Evolutionary conservation across 2,888 invertebrate species (phyloP).

Genomic region (Phoenoteleia sp.): DNA sequence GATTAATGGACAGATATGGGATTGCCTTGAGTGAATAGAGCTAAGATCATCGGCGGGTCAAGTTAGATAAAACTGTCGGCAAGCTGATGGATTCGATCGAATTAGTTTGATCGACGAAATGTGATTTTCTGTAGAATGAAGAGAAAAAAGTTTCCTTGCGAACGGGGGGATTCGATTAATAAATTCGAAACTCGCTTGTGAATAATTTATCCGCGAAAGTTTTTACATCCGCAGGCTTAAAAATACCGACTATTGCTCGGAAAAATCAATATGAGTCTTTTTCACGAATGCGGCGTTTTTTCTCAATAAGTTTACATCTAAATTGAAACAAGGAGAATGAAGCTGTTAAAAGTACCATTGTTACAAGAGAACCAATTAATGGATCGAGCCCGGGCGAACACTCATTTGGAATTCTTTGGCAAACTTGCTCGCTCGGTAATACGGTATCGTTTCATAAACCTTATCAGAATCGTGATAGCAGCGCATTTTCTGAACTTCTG

Average conservation of each 20-base stretch:
- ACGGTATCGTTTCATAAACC: conserved; percentile 28
- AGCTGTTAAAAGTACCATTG: conserved; percentile 36
- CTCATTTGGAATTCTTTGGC: conserved; percentile 23
- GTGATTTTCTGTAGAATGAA: background rate
- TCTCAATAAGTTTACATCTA: conserved; percentile 29
- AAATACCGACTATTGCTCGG: background rate
- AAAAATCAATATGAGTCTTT: conserved; percentile 28
- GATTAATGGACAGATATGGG: conserved; percentile 65
- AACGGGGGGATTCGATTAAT: conserved; percentile 15
- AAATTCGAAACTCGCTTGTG: conserved; percentile 19
- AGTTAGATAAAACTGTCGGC: conserved; percentile 18
- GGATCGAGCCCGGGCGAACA: conserved; percentile 3
- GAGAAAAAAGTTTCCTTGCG: background rate
- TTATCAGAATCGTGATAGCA: conserved; percentile 13
- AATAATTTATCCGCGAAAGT: conserved; percentile 29
- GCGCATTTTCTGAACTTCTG: background rate
- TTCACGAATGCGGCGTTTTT: background rate
- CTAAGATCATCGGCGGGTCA: conserved; percentile 46
- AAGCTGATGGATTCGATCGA: background rate
- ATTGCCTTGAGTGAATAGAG: conserved; percentile 41
- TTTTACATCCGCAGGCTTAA: conserved; percentile 6
- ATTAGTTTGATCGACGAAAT: background rate
- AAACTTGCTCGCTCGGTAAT: conserved; percentile 26
- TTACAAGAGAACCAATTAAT: conserved; percentile 50
- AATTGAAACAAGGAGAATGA: conserved; percentile 28